These are phyloP conservation scores for Calidris pugnax DNA, from an alignment of 2,113 vertebrate genomes.

Conservation along the genomic window DNA sequence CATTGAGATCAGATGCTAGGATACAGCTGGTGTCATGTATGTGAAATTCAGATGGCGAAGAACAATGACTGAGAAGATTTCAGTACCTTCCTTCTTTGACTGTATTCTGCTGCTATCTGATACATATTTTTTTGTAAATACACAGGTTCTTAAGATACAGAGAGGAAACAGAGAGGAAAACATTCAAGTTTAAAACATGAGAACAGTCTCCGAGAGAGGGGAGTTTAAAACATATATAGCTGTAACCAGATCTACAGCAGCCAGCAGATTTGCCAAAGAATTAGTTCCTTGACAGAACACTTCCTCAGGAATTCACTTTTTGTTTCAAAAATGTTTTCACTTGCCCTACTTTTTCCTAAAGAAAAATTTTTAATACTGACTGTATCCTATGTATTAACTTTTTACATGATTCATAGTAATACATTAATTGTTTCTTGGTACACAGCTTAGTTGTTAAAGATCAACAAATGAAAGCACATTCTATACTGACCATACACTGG, in stretches of 20 bases:
- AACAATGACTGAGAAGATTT: background rate
- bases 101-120: background rate
- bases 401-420: background rate
- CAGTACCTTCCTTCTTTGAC: background rate
- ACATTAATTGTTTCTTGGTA: background rate
- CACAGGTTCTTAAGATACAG: background rate
- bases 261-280: background rate
- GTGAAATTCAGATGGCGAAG: background rate
- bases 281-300: background rate
- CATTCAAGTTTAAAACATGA: background rate
- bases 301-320: background rate
- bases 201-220: background rate
- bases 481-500: background rate
- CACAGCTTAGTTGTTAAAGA: background rate
- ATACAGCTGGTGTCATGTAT: background rate
- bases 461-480: background rate
- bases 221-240: background rate
- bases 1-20: conserved; percentile 1
- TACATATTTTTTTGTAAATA: background rate
- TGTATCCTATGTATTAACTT: background rate
- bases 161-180: background rate
- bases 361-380: background rate
- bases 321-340: background rate
- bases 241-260: background rate
- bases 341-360: background rate